Evolutionary conservation across 2,888 invertebrate species (phyloP).

Genomic region (Willowsia nigromaculata): DNA sequence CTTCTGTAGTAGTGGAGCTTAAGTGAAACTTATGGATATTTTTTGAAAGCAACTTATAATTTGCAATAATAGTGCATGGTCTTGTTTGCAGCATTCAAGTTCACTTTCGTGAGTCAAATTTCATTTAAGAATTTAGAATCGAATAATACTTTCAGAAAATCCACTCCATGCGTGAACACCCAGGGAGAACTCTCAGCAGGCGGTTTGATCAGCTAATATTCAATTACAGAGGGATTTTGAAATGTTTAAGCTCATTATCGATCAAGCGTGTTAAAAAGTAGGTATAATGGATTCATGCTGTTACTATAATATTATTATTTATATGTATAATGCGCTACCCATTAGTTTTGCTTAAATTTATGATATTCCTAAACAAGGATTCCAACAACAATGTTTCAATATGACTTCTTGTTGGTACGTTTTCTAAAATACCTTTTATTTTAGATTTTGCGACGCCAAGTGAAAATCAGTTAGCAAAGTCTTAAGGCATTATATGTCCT

Average conservation of each 20-base stretch:
- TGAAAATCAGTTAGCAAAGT: too few species aligned
- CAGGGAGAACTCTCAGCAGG: constrained; percentile 32
- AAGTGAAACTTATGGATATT: not conserved
- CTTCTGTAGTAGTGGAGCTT: not conserved
- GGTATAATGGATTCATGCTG: constrained; percentile 3
- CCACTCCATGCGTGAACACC: not conserved
- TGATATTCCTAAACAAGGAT: too few species aligned
- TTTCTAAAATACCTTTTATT: too few species aligned
- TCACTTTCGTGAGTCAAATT: not conserved
- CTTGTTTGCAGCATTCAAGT: not conserved
- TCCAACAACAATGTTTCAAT: too few species aligned
- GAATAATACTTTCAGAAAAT: too few species aligned
- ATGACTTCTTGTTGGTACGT: too few species aligned
- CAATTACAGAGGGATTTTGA: constrained; percentile 16
- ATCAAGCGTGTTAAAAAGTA: constrained; percentile 53
- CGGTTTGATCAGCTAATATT: not conserved
- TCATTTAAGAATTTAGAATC: not conserved
- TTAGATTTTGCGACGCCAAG: too few species aligned
- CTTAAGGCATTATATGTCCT: too few species aligned
- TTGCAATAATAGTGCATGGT: not conserved
- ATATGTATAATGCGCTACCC: too few species aligned
- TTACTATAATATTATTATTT: not conserved
- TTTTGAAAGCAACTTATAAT: not conserved
- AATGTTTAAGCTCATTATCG: constrained; percentile 64
- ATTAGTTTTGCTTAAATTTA: too few species aligned